Percentiles rank a stretch among this genome's conserved stretches.
phyloP scores from a whole-genome alignment of 2,888 invertebrate genomes.

The Ochropacha duplaris region DNA sequence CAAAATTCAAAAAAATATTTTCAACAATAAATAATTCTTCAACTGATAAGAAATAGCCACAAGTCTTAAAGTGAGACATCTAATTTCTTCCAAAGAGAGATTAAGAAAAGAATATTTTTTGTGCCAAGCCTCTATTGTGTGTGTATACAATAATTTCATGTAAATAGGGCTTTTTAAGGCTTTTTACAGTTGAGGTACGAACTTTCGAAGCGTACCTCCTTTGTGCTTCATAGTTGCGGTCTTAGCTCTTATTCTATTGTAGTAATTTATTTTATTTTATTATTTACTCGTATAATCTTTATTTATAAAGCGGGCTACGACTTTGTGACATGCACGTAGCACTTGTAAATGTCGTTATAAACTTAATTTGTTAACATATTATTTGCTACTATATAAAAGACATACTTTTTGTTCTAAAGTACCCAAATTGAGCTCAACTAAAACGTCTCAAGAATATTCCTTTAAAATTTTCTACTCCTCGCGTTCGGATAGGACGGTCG shows the following conservation, averaged over 20 bases:
- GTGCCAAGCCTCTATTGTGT: constrained; percentile 1
- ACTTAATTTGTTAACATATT: not conserved
- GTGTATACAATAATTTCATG: not conserved
- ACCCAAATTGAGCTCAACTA: not conserved
- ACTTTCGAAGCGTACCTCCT: not conserved
- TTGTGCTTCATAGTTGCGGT: not conserved
- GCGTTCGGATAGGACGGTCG: no score
- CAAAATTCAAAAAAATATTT: not conserved
- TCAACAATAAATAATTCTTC: not conserved
- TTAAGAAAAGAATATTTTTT: not conserved
- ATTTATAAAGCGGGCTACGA: not conserved
- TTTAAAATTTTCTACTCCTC: no score
- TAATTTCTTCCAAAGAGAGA: not conserved
- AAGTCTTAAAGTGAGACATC: not conserved
- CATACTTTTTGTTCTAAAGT: not conserved
- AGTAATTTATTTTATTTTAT: no score
- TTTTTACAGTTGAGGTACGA: not conserved
- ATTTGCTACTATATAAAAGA: not conserved
- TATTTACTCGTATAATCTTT: no score
- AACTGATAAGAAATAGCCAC: not conserved
- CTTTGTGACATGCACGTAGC: not conserved
- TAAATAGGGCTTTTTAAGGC: not conserved
- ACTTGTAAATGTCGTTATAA: not conserved
- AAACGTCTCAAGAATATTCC: not conserved
- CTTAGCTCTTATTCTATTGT: not conserved